These are phyloP conservation scores for Cantharis nigra DNA, from an alignment of 2,888 invertebrate species.

Conservation along the genomic window DNA sequence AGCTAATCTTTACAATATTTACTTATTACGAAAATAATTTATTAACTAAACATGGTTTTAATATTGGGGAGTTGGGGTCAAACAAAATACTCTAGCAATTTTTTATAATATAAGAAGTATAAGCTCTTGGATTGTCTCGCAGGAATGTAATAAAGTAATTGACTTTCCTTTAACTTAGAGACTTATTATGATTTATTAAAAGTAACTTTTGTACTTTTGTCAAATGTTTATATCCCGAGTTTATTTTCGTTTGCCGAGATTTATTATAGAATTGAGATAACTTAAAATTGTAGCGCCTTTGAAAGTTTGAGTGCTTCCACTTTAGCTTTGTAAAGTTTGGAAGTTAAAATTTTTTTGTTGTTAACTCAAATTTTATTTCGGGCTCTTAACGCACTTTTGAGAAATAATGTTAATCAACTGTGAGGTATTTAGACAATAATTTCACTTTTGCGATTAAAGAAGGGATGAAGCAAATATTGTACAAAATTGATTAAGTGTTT, in stretches of 20 bases:
- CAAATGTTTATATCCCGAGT: background rate
- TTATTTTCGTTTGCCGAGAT: background rate
- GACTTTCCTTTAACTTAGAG: background rate
- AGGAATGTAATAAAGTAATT: background rate
- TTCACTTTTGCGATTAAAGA: background rate
- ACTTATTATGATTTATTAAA: background rate
- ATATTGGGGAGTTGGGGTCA: background rate
- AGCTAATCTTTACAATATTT: slow-evolving; percentile 4
- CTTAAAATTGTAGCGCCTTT: background rate
- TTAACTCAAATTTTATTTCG: background rate
- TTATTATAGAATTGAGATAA: background rate
- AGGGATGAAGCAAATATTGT: background rate
- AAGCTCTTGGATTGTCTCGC: background rate
- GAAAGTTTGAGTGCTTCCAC: slow-evolving; percentile 1
- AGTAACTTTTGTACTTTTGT: background rate
- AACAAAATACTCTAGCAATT: background rate
- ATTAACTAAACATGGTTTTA: background rate
- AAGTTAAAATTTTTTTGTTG: background rate
- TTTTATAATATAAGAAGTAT: background rate
- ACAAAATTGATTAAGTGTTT: background rate
- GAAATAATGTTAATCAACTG: background rate
- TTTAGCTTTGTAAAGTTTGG: background rate
- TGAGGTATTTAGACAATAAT: background rate
- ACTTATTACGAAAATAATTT: background rate
- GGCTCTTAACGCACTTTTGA: background rate